A percentile compares a stretch with the other conserved stretches of the same genome.
phyloP scores from a whole-genome alignment of 2,888 invertebrate genomes.

The Alloplasta piceator region DNA sequence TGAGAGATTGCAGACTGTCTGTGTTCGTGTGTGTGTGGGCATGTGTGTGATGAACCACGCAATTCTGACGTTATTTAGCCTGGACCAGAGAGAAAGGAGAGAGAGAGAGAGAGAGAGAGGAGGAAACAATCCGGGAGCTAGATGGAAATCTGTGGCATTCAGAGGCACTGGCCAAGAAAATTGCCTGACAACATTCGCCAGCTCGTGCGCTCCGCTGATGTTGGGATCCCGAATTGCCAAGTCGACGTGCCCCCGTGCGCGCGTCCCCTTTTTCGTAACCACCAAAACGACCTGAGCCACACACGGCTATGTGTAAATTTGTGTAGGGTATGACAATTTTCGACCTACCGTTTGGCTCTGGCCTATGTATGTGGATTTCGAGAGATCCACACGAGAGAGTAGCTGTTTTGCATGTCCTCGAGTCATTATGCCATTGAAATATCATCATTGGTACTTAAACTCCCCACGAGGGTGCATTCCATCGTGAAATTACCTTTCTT shows the following conservation, averaged over 20 bases:
- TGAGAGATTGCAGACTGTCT: constrained; percentile 28
- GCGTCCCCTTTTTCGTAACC: constrained; percentile 39
- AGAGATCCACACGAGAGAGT: constrained; percentile 1
- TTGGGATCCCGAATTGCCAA: constrained; percentile 77
- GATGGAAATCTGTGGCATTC: constrained; percentile 83
- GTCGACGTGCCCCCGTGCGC: constrained; percentile 43
- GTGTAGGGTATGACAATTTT: constrained; percentile 38
- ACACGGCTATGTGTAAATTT: neutral
- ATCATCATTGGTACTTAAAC: constrained; percentile 23
- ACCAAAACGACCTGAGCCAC: constrained; percentile 34
- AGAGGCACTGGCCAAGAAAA: constrained; percentile 84
- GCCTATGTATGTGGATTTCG: neutral
- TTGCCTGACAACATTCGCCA: constrained; percentile 83
- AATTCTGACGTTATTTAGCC: constrained; percentile 61
- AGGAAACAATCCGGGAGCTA: constrained; percentile 71
- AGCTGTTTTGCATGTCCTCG: constrained; percentile 38
- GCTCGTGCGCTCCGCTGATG: constrained; percentile 29
- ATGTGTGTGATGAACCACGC: constrained; percentile 61
- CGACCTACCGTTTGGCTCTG: constrained; percentile 31
- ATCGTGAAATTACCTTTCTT: too few relatives aligned
- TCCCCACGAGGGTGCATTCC: neutral
- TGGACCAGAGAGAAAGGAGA: constrained; percentile 38
- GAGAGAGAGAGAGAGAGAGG: constrained; percentile 37
- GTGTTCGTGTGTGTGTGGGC: constrained; percentile 41
- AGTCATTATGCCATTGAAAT: constrained; percentile 7